These are phyloP conservation scores for Euwallacea similis DNA, from an alignment of 1,140 invertebrate species.

Conservation along the genomic window DNA sequence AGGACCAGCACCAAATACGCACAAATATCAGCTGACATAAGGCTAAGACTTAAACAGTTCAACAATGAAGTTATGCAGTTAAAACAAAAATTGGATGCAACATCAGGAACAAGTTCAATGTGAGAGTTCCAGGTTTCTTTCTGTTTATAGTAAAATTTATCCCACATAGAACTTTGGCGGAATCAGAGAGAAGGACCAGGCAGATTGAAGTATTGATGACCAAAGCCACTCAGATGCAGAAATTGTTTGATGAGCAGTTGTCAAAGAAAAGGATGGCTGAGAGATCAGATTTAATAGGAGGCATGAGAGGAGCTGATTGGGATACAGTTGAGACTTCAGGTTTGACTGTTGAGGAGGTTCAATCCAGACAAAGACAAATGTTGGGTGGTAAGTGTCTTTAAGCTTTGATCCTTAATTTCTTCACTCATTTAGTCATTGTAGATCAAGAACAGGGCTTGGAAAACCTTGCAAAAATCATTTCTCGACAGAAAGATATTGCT, in stretches of 20 bases:
- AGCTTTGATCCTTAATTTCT: neutral
- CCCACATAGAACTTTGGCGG: constrained; percentile 58
- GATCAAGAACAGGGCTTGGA: constrained; percentile 79
- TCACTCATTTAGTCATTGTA: constrained; percentile 50
- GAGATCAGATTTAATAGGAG: constrained; percentile 42
- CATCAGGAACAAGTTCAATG: constrained; percentile 56
- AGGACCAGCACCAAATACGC: constrained; percentile 59
- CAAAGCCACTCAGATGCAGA: constrained; percentile 60
- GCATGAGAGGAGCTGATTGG: constrained; percentile 21
- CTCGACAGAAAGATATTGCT: constrained; percentile 76
- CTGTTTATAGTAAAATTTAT: neutral
- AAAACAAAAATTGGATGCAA: constrained; percentile 60
- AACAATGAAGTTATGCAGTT: constrained; percentile 63
- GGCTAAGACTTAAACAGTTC: constrained; percentile 65
- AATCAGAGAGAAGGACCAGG: constrained; percentile 63
- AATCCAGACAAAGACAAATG: constrained; percentile 46
- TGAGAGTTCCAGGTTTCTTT: constrained; percentile 45
- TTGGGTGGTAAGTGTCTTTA: constrained; percentile 42
- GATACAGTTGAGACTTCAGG: constrained; percentile 14
- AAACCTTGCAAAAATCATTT: constrained; percentile 73
- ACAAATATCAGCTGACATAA: constrained; percentile 61
- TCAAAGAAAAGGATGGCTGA: constrained; percentile 43
- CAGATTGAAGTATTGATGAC: constrained; percentile 63
- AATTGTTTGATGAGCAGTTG: constrained; percentile 58
- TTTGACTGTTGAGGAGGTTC: constrained; percentile 39